Evolutionary conservation across 2,113 vertebrate species (phyloP).

Genomic region (Syngnathoides biaculeatus): DNA sequence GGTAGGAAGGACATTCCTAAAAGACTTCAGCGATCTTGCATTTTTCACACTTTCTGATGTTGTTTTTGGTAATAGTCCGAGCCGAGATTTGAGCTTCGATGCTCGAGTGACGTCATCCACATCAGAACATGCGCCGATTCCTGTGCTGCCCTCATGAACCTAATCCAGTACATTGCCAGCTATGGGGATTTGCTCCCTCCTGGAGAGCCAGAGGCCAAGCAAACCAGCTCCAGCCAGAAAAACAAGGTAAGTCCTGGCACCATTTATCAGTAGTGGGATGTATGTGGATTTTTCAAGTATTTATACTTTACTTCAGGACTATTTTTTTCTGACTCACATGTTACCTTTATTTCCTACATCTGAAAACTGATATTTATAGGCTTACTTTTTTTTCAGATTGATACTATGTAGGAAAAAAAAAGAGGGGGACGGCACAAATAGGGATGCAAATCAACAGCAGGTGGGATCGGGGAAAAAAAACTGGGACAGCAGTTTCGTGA

Average conservation of each 20-base stretch:
- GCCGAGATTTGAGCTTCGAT: conserved; percentile 91
- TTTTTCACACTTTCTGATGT: not conserved
- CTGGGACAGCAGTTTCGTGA: no score
- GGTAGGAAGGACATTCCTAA: conserved; percentile 66
- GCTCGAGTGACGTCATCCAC: conserved; percentile 94
- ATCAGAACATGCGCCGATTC: conserved; percentile 93
- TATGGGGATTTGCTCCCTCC: conserved; percentile 88
- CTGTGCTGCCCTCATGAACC: conserved; percentile 95
- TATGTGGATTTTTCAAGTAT: no score
- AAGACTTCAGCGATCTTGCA: not conserved
- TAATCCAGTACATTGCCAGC: conserved; percentile 95
- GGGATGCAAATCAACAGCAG: no score
- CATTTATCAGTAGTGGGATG: not conserved
- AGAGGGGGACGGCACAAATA: no score
- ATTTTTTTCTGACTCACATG: no score
- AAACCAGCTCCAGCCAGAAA: conserved; percentile 71
- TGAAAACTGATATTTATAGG: no score
- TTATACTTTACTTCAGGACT: no score
- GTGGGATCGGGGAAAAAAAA: no score
- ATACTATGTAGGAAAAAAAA: no score
- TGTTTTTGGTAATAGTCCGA: conserved; percentile 68
- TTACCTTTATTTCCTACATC: no score
- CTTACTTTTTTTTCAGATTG: no score
- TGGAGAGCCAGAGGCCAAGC: conserved; percentile 70
- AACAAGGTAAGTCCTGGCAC: conserved; percentile 73